A percentile compares a stretch with the other conserved stretches of the same genome.
Conservation (phyloP, 2,797 vertebrate genomes). For the Hipposideros larvatus region DNA sequence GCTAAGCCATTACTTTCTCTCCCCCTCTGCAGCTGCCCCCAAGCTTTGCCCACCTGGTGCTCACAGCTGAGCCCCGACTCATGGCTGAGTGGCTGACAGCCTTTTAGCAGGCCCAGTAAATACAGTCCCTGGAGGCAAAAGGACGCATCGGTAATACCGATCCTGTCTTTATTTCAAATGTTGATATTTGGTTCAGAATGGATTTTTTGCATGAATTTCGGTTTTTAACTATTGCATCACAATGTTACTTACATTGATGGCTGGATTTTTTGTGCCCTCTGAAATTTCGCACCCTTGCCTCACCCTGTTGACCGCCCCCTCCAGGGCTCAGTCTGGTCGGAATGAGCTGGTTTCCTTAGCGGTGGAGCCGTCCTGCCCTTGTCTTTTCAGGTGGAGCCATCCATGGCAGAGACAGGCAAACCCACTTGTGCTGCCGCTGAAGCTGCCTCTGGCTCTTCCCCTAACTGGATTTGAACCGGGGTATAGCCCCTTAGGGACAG, state of each 20-base stretch:
- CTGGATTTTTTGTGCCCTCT: neutral
- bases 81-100: fast-evolving
- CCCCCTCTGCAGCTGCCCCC: fast-evolving
- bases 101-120: neutral
- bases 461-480: neutral
- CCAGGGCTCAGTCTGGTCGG: neutral
- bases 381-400: fast-evolving
- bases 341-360: neutral
- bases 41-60: neutral
- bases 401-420: neutral
- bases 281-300: neutral
- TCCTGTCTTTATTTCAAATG: neutral
- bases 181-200: neutral
- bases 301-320: neutral
- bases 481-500: no score
- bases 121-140: fast-evolving
- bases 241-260: neutral
- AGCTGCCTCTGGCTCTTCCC: fast-evolving
- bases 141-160: neutral
- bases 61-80: neutral
- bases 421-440: neutral
- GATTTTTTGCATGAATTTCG: neutral
- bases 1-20: neutral
- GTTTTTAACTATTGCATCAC: neutral
- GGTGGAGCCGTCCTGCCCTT: neutral